Evolutionary conservation across 2,113 vertebrate species (phyloP).

Genomic region (Ifrita kowaldi): DNA sequence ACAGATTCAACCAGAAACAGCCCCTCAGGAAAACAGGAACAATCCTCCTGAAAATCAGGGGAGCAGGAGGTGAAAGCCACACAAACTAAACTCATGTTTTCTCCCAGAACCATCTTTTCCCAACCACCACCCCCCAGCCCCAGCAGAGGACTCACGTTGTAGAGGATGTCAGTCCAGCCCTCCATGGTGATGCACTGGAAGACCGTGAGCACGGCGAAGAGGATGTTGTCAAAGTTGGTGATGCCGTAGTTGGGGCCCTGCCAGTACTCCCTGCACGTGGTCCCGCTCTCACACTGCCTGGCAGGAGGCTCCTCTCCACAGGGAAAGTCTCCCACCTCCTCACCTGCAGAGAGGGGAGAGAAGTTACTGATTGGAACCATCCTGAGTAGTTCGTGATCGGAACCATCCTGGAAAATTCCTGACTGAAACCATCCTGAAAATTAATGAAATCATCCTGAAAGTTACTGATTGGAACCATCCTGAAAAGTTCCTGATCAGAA

Average conservation of each 20-base stretch:
- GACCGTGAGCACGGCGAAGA: slow-evolving; percentile 92
- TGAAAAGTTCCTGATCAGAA: neutral
- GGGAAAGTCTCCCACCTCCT: slow-evolving; percentile 84
- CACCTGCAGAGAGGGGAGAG: slow-evolving; percentile 64
- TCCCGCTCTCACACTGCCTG: slow-evolving; percentile 78
- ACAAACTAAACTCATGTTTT: rapidly evolving
- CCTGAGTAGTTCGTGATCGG: rapidly evolving
- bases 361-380: neutral
- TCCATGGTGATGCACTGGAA: slow-evolving; percentile 99
- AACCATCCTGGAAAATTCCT: neutral
- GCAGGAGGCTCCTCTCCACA: slow-evolving; percentile 86
- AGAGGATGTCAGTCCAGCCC: slow-evolving; percentile 96
- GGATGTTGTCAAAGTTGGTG: slow-evolving; percentile 98
- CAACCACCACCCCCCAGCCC: neutral
- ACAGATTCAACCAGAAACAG: neutral
- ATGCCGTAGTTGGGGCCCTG: slow-evolving; percentile 93
- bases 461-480: neutral
- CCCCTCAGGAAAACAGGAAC: neutral
- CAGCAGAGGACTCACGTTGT: slow-evolving; percentile 81
- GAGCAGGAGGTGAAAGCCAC: neutral
- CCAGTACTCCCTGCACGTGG: slow-evolving; percentile 85
- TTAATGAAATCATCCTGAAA: neutral
- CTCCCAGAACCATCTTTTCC: neutral
- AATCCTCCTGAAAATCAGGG: neutral
- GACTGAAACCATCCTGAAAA: neutral